A percentile compares a stretch with the other conserved stretches of the same genome.
Conservation (phyloP, 2,797 vertebrate genomes). For the Protosalanx chinensis region DNA sequence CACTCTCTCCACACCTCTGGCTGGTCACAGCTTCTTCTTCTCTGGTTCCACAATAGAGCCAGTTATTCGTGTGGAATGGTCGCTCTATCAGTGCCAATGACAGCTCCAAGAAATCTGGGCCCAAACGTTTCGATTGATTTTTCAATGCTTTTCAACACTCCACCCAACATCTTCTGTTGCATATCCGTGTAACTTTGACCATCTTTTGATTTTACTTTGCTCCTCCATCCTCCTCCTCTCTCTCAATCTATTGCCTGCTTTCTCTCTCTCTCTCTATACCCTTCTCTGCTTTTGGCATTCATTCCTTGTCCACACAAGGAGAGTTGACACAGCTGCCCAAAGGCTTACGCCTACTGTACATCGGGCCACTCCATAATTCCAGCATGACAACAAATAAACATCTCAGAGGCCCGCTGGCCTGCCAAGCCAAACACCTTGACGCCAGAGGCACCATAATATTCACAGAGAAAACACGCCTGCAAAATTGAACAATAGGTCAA, state of each 20-base stretch:
- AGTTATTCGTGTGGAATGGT: conserved; percentile 22
- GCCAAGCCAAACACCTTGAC: conserved; percentile 67
- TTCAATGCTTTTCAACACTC: conserved; percentile 19
- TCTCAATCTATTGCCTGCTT: neutral
- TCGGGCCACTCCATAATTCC: conserved; percentile 60
- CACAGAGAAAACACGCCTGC: conserved; percentile 68
- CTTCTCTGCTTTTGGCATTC: conserved; percentile 45
- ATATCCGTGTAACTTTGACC: conserved; percentile 18
- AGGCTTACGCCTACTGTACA: conserved; percentile 46
- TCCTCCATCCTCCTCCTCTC: neutral
- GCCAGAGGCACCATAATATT: conserved; percentile 56
- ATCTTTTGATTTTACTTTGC: too few relatives aligned
- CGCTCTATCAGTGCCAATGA: conserved; percentile 33
- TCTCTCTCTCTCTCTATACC: conserved; percentile 14
- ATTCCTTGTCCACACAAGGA: conserved; percentile 46
- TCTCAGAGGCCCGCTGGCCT: conserved; percentile 46
- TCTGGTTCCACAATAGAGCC: conserved; percentile 21
- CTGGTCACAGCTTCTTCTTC: conserved; percentile 46
- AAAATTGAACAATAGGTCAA: conserved; percentile 76
- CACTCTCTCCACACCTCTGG: conserved; percentile 27
- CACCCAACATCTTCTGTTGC: too few relatives aligned
- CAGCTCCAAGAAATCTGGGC: conserved; percentile 25
- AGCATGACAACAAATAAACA: conserved; percentile 75
- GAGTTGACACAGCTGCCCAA: conserved; percentile 70
- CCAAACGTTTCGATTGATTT: conserved; percentile 32